Conservation (phyloP, 1,140 invertebrate species). For the Andricus grossulariae region DNA sequence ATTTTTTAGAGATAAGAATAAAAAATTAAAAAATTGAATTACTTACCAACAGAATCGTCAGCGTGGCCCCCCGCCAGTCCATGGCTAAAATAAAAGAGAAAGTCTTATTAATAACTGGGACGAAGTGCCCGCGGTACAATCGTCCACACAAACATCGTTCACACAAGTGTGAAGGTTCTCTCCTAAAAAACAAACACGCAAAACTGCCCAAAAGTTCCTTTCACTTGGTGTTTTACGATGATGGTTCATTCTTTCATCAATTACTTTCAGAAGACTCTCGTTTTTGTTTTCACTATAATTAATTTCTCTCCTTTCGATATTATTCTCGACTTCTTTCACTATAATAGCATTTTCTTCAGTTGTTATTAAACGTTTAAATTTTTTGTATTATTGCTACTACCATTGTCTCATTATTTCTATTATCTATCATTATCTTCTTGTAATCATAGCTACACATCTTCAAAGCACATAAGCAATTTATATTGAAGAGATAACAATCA, state of each 20-base stretch:
- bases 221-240: slow-evolving; percentile 6
- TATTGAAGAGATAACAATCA: no score
- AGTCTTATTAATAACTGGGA: slow-evolving; percentile 72
- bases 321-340: no score
- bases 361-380: no score
- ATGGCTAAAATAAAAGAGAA: slow-evolving; percentile 74
- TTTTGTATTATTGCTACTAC: no score
- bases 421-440: no score
- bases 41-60: slow-evolving; percentile 69
- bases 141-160: slow-evolving; percentile 47
- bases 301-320: no score
- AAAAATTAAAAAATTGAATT: slow-evolving; percentile 33
- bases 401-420: no score
- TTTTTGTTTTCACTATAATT: neutral
- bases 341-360: no score
- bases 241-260: slow-evolving; percentile 10
- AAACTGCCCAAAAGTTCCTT: slow-evolving; percentile 26
- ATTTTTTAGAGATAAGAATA: neutral
- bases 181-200: slow-evolving; percentile 32
- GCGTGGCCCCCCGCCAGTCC: slow-evolving; percentile 65
- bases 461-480: no score
- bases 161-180: slow-evolving; percentile 23
- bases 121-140: slow-evolving; percentile 54
- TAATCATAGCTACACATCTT: no score
- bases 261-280: neutral